These are phyloP conservation scores for Mesocentrotus franciscanus DNA, from an alignment of 53 echinoderm and acorn worm genomes.

Conservation along the genomic window DNA sequence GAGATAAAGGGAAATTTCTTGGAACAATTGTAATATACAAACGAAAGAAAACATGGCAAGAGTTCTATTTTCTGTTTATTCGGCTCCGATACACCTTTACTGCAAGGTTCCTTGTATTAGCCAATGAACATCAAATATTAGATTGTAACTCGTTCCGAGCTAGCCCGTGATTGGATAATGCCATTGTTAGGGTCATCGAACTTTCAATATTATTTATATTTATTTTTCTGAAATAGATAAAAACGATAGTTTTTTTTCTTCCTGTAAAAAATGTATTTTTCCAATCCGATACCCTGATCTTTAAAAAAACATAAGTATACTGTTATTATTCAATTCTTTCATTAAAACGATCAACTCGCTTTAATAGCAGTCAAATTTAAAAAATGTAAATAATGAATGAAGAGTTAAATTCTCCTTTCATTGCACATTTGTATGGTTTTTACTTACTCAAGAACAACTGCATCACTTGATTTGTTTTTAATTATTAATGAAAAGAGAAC, in stretches of 20 bases:
- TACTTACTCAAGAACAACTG: constrained; percentile 17
- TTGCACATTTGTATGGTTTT: not conserved
- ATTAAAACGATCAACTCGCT: not conserved
- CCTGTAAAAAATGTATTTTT: not conserved
- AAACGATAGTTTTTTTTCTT: not conserved
- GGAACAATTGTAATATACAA: no score
- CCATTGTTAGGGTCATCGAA: not conserved
- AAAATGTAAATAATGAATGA: constrained; percentile 1
- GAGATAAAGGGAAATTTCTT: no score
- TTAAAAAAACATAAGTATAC: not conserved
- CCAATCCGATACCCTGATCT: not conserved
- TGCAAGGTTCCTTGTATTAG: not conserved
- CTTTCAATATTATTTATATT: not conserved
- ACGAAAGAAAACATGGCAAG: no score
- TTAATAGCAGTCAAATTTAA: not conserved
- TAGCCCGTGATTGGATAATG: not conserved
- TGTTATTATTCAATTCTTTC: not conserved
- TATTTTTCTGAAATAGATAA: not conserved
- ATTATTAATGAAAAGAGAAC: not conserved
- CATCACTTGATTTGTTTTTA: not conserved
- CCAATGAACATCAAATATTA: not conserved
- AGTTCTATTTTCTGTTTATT: not conserved
- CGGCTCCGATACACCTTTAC: not conserved
- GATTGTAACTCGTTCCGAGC: not conserved
- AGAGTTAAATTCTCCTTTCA: not conserved